Evolutionary conservation across 2,888 invertebrate species (phyloP), one percentile per base, ranked within the genome.

Genomic region (Falcaria lacertinaria): DNA sequence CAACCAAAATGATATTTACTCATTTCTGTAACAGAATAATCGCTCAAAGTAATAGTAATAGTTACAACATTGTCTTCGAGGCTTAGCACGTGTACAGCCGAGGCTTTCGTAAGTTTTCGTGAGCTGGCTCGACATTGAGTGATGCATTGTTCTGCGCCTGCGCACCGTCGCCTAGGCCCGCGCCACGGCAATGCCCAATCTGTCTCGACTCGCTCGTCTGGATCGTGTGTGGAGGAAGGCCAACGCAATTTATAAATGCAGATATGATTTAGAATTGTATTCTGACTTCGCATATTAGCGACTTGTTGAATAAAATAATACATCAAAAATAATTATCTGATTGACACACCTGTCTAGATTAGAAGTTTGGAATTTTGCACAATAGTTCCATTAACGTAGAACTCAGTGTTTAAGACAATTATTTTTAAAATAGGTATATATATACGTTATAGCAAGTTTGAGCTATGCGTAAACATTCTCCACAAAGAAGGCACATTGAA

Each of bases 91-190:
- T 65, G 60, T 64, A 62, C 51, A 49, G 54, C 60, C 61, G 64
- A 60, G 65, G 67, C 76, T 87, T 84, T 85, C 82, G 82, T 76
- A 83, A 86, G 74, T 76, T 74, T 72, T 83, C 85, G 85, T 86
- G 82, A 77, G 76, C 60, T 61, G 57, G 62, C 58, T 60, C 68
- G 80, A 80, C 82, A 81, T 82, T 81, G 79, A 83, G 64, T 64
- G 68, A 67, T 74, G 77, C 79, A 84, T 84, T 86, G 82, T 86
- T 76, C 60, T 54, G 50, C 59, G 54, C 50, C 50, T 48, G 63
- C 44, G 50, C 53, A 47, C 50, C 54, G 45, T 39, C 43, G 34
- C 36, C 33, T 33, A 40, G 34, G 22, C 32, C 4, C 16, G 39
- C 8, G 34, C 37, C n/a, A 19, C 16, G 19, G 34, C 33, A 45